Evolutionary conservation across 2,797 vertebrate genomes (phyloP).

Genomic region (Spizella passerina): DNA sequence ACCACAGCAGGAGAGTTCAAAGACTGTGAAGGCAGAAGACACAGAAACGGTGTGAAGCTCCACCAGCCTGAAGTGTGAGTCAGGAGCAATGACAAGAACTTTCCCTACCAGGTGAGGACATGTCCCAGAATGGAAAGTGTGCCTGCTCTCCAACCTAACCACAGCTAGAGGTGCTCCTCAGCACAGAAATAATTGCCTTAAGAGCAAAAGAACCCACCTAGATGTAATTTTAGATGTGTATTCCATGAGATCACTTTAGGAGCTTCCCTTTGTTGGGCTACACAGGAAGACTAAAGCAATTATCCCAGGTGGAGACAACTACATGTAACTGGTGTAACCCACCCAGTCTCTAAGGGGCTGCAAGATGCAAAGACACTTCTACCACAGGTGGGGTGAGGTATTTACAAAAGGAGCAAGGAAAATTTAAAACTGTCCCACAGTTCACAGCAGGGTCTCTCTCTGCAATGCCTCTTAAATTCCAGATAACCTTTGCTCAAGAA

Average conservation of each 20-base stretch:
- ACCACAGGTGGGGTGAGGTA: background rate
- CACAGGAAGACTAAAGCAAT: background rate
- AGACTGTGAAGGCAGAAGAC: background rate
- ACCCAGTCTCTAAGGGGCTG: background rate
- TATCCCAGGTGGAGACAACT: background rate
- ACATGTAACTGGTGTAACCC: fast-evolving
- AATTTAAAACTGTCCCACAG: background rate
- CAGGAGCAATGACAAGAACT: conserved; percentile 14
- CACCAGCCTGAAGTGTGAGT: background rate
- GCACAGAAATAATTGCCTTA: background rate
- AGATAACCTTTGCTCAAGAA: background rate
- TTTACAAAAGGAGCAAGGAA: background rate
- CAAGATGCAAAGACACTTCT: background rate
- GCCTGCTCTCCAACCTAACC: background rate
- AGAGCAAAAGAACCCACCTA: background rate
- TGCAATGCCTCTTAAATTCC: background rate
- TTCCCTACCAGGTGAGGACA: background rate
- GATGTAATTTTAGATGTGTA: background rate
- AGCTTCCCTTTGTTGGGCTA: background rate
- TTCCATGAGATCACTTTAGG: background rate
- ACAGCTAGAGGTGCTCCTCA: background rate
- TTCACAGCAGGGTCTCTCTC: background rate
- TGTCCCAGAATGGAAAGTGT: background rate
- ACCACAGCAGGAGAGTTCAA: background rate
- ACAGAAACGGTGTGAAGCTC: background rate